Evolutionary conservation across 1,140 invertebrate species (phyloP), one percentile per base, ranked within the genome.

Genomic region (Anastatus disparis): DNA sequence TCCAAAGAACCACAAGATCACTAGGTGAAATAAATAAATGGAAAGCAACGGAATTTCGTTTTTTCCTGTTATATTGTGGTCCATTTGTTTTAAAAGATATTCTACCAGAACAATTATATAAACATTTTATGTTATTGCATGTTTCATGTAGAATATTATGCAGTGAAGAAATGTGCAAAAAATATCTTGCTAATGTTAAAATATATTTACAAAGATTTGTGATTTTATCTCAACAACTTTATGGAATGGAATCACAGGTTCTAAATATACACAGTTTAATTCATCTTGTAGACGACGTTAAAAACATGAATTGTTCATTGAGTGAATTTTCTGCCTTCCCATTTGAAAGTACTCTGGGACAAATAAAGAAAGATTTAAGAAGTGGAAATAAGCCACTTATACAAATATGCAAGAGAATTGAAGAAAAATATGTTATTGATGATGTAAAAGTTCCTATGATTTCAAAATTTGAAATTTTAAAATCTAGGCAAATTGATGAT

Each of bases 1-100:
- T 52, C 46, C 72, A 2, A 69, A 61, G n/a, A 3, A 38, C 17
- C 3, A 15, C 13, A 12, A 59, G 46, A 50, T 9, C 46, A 3
- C 2, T 50, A 50, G 20, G 22, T 6, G n/a, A 24, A 10, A 9
- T 9, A 35, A 17, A 24, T 29, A 22, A 31, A 9, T 69, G 64
- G 59, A 68, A 71, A 48, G 65, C 73, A 13, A 69, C 59, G 12
- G 64, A 72, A 10, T 4, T 35, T 35, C 31, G 31, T 10, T 67
- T 72, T 53, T 62, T 67, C 38, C 31, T 65, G 26, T 27, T 71
- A 7, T 64, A 71, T 35, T 65, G 52, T 52, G 53, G 55, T 24
- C 69, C 62, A 38, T 4, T 65, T n/a, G 40, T 44, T 29, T 71
- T 42, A 20, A 53, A 29, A 48, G 55, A 59, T n/a, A 35, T 27